These are phyloP conservation scores for Heterodera filipjevi DNA, from an alignment of 2,888 invertebrate genomes.

Conservation along the genomic window DNA sequence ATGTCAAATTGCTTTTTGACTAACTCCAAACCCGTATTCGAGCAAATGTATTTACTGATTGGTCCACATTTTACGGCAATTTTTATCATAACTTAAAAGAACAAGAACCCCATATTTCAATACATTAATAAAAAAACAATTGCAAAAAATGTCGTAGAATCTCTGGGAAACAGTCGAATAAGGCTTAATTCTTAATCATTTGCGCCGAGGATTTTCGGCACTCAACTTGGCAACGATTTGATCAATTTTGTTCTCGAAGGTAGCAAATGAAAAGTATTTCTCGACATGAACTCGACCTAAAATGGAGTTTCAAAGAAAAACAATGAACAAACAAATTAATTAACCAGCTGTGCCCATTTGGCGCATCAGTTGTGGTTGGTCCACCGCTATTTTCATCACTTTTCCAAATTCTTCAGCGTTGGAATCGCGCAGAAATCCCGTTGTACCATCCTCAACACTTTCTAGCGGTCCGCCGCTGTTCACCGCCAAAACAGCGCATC, in stretches of 20 bases:
- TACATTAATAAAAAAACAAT: no score
- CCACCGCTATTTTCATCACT: constrained; percentile 47
- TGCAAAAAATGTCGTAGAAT: no score
- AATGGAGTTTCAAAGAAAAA: neutral
- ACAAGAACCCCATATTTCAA: no score
- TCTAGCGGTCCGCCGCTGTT: constrained; percentile 94
- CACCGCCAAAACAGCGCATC: constrained; percentile 89
- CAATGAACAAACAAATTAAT: constrained; percentile 43
- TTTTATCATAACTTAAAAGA: no score
- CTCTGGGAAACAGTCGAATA: no score
- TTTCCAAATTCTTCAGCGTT: constrained; percentile 46
- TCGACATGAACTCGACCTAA: constrained; percentile 52
- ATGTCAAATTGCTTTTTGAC: no score
- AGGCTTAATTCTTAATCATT: neutral
- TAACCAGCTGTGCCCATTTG: constrained; percentile 48
- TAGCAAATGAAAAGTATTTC: constrained; percentile 49
- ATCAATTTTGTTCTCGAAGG: constrained; percentile 42
- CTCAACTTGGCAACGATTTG: neutral
- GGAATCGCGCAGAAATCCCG: constrained; percentile 66
- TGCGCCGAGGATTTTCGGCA: neutral
- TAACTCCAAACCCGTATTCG: no score
- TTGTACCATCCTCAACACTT: constrained; percentile 73
- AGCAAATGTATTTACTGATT: no score
- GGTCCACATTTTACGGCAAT: no score
- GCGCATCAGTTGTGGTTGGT: constrained; percentile 25